These are phyloP conservation scores for Chelonus insularis DNA, from an alignment of 1,140 invertebrate genomes.

Conservation along the genomic window DNA sequence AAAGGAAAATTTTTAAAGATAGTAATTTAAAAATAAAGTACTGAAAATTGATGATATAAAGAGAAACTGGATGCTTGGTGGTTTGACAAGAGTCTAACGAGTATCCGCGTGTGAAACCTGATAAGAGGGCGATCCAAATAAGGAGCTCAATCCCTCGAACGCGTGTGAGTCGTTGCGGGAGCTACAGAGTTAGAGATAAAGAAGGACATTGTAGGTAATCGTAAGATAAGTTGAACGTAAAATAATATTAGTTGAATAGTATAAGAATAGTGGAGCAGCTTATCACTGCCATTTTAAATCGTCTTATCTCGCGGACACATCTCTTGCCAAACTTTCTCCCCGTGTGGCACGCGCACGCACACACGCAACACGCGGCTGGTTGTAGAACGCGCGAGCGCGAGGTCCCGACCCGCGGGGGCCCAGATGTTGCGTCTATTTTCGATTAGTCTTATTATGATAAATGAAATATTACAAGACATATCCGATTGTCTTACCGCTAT, in stretches of 20 bases:
- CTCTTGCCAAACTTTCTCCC: conserved; percentile 60
- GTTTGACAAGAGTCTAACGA: conserved; percentile 28
- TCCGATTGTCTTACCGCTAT: conserved; percentile 51
- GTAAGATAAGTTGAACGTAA: no score
- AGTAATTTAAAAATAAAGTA: conserved; percentile 8
- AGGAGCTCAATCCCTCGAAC: conserved; percentile 47
- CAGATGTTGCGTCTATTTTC: conserved; percentile 49
- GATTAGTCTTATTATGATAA: conserved; percentile 22
- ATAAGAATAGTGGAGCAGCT: conserved; percentile 31
- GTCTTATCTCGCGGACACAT: conserved; percentile 59
- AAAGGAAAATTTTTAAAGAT: no score
- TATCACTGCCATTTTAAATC: conserved; percentile 58
- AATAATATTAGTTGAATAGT: no score
- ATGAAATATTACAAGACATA: neutral
- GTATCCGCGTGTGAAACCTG: conserved; percentile 56
- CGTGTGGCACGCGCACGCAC: conserved; percentile 33
- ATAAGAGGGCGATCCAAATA: conserved; percentile 60
- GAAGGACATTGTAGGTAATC: neutral
- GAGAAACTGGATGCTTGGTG: conserved; percentile 22
- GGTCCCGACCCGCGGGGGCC: conserved; percentile 28
- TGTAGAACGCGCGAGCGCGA: conserved; percentile 11
- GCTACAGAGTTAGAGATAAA: conserved; percentile 5
- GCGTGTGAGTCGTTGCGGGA: conserved; percentile 26
- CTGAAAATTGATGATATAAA: neutral
- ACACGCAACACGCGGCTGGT: neutral